A percentile compares a stretch with the other conserved stretches of the same genome.
phyloP scores from a whole-genome alignment of 2,888 invertebrate genomes.

The Rhingia rostrata region DNA sequence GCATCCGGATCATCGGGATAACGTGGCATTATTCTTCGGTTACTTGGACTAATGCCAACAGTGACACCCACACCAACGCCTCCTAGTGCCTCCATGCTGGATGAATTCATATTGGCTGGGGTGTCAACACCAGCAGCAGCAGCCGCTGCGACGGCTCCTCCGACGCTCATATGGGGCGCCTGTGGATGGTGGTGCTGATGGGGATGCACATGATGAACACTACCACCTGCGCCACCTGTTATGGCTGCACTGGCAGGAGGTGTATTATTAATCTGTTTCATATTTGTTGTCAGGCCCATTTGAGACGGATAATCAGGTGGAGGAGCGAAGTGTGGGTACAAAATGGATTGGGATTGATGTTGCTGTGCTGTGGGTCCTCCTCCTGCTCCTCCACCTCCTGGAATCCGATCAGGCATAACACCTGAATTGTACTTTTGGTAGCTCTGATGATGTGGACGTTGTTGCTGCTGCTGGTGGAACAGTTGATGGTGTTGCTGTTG shows the following conservation, averaged over 20 bases:
- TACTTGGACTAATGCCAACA: conserved; percentile 75
- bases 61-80: conserved; percentile 76
- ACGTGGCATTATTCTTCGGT: conserved; percentile 79
- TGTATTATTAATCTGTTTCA: conserved; percentile 74
- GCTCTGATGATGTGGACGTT: conserved; percentile 68
- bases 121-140: conserved; percentile 45
- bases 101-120: conserved; percentile 70
- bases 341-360: conserved; percentile 76
- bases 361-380: conserved; percentile 53
- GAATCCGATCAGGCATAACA: conserved; percentile 72
- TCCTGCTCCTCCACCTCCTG: conserved; percentile 61
- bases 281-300: conserved; percentile 74
- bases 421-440: conserved; percentile 67
- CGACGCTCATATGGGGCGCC: conserved; percentile 62
- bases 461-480: conserved; percentile 67
- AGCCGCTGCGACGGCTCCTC: conserved; percentile 19
- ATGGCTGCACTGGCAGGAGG: conserved; percentile 65
- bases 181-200: conserved; percentile 70
- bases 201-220: conserved; percentile 65
- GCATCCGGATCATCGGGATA: conserved; percentile 81
- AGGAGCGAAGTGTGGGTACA: conserved; percentile 88
- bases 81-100: conserved; percentile 76
- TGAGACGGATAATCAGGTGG: conserved; percentile 87
- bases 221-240: conserved; percentile 58
- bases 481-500: conserved; percentile 74